Percentiles rank a stretch among this genome's conserved stretches.
phyloP scores from a whole-genome alignment of 2,888 invertebrate genomes.

The Scaptomyza polygonia region DNA sequence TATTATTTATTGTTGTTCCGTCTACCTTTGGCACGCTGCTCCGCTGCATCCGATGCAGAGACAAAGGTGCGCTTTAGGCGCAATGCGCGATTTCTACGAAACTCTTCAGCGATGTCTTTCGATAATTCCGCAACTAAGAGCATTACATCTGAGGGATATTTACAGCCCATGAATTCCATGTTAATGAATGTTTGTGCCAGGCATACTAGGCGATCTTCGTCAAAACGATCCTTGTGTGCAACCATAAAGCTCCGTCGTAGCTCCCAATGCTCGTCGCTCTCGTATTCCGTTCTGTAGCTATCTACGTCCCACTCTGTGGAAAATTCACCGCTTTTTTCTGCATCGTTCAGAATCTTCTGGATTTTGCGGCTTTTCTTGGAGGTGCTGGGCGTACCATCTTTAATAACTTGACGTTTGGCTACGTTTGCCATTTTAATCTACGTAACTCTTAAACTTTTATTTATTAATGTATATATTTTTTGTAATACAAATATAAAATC shows the following conservation, averaged over 20 bases:
- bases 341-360: constrained; percentile 11
- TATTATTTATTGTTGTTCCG: constrained; percentile 64
- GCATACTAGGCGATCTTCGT: constrained; percentile 92
- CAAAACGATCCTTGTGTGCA: constrained; percentile 90
- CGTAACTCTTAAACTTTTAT: not conserved
- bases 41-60: constrained; percentile 91
- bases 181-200: constrained; percentile 96
- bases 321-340: constrained; percentile 9
- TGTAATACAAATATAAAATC: constrained; percentile 2
- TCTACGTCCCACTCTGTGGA: constrained; percentile 89
- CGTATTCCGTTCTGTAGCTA: constrained; percentile 90
- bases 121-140: constrained; percentile 89
- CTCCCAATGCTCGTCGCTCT: constrained; percentile 96
- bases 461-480: constrained; percentile 9
- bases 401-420: constrained; percentile 33
- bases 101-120: constrained; percentile 89
- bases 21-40: constrained; percentile 89
- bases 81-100: constrained; percentile 87
- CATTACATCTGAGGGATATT: constrained; percentile 94
- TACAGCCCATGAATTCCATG: constrained; percentile 86
- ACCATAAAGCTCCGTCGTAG: constrained; percentile 91
- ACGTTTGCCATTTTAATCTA: constrained; percentile 44
- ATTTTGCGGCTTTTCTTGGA: constrained; percentile 16
- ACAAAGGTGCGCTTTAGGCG: constrained; percentile 91
- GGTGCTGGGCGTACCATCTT: constrained; percentile 14